A percentile compares a stretch with the other conserved stretches of the same genome.
Conservation (phyloP, 1,140 invertebrate species). For the Calephelis nemesis region DNA sequence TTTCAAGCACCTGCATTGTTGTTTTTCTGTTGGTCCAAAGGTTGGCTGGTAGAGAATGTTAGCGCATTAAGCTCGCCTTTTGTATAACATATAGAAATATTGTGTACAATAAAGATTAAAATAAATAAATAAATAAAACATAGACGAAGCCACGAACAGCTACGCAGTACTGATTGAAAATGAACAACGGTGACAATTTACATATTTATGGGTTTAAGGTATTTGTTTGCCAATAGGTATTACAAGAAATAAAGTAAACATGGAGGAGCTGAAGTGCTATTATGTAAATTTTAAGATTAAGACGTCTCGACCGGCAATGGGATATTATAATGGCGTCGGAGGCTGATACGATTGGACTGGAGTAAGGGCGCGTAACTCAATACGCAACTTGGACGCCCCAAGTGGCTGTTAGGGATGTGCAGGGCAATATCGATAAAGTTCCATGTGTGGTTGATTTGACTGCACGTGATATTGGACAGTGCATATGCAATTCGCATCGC, state of each 20-base stretch:
- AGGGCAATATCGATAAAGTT: slow-evolving; percentile 39
- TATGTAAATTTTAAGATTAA: slow-evolving; percentile 66
- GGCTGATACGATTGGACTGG: slow-evolving; percentile 51
- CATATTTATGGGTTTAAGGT: slow-evolving; percentile 3
- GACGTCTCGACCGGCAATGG: slow-evolving; percentile 41
- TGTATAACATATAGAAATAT: no score
- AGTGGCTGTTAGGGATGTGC: slow-evolving; percentile 35
- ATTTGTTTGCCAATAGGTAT: slow-evolving; percentile 13
- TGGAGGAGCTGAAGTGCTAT: slow-evolving; percentile 40
- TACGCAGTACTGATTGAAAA: no score
- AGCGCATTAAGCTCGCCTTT: no score
- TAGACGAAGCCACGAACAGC: no score
- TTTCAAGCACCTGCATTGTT: no score
- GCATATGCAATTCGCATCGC: no score
- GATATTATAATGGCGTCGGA: slow-evolving; percentile 56
- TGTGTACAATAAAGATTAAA: no score
- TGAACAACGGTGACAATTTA: no score
- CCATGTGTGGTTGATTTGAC: not conserved
- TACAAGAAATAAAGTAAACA: slow-evolving; percentile 15
- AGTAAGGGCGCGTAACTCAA: slow-evolving; percentile 61
- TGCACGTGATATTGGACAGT: no score
- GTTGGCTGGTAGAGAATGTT: no score
- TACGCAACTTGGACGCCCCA: slow-evolving; percentile 64
- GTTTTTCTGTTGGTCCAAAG: no score
- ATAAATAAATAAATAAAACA: no score